Base-by-base conservation (phyloP, 2,113 vertebrate genomes). In the Cephalopterus ornatus region DNA sequence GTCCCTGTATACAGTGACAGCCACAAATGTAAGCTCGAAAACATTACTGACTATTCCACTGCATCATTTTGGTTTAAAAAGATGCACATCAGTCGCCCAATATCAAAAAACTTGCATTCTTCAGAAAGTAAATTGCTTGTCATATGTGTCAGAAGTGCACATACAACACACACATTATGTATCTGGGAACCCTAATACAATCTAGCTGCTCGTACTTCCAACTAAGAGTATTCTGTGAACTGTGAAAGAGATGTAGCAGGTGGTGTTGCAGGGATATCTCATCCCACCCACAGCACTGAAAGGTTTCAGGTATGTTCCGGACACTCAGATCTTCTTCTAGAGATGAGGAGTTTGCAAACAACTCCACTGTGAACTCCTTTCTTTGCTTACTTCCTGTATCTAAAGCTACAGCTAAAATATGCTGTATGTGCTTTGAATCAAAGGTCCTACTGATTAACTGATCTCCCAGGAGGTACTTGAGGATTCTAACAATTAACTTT, bases 101-200 rank as follows among this genome's bases (percentile, higher is more conserved):
- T 17, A 86, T 16, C 33, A 30, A 41, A 81, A 75, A 44, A n/a
- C 8, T 41, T 5, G 6, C 27, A 42, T 46, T 37, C 27, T 79
- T 65, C 14, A 47, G 21, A 56, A 52, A 82, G 23, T 9, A 47
- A 68, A 75, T 21, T 3, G 2, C 12, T 35, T 35, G 17, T 15
- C 24, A 3, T 2, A 12, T 2, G 0, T 12, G 20, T 28, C 37
- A n/a, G 58, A 77, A 79, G 77, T 7, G 26, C 39, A 67, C 3
- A 11, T 3, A 11, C 8, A 55, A 46, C 12, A 35, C 16, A 28
- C 6, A 28, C 1, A 2, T 2, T 4, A n/a, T 1, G 3, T 21
- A 5, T 6, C 47, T 56, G 52, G 41, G 53, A 87, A 67, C 16
- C 41, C 21, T 39, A 46, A 52, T 7, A 56, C 16, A 70, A 27